Base-by-base conservation (phyloP, 2,888 invertebrate species). In the Synergus umbraculus region DNA sequence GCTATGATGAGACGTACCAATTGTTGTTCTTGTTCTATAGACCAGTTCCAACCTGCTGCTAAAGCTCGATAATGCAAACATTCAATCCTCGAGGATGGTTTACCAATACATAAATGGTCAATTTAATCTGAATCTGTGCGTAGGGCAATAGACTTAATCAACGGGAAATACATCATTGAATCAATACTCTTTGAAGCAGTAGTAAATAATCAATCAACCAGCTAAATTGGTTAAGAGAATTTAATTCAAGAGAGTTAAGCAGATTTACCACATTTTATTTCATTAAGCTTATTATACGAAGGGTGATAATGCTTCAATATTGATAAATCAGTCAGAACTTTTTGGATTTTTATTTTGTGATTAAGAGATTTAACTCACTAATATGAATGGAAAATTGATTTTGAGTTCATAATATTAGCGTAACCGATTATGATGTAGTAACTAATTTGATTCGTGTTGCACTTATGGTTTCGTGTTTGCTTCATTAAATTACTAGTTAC, bases 1-100 rank as follows among this genome's bases (percentile, higher is more conserved):
- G 73, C 54, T 54, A 73, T 73, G 54, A 54, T 73, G 73, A 73
- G 73, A 73, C 73, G 29, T 73, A 10, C 54, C 73, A 73, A 73
- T 54, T 73, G 73, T 54, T 73, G 54, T 41, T 63, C 12, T 13
- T 58, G 73, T 73, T 41, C 54, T n/a, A 73, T 73, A 54, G 73
- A 73, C 54, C 37, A 73, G 73, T 37, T 41, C 54, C 37, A 73
- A 49, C 41, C 54, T 73, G 41, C 73, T 73, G 73, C 54, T 73
- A 41, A 58, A 73, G 37, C 54, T 73, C 37, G 73, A 73, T 54
- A 73, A 73, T 54, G 73, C 54, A 54, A 54, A 73, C 54, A 15
- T 54, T n/a, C 41, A 4, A 66, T 73, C 54, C 37, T 73, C 49
- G 37, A 22, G 69, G 15, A 49, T 49, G 46, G 73, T 73, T 73